These are phyloP conservation scores for Stenotaenia linearis DNA, from an alignment of 2,888 invertebrate species.

Conservation along the genomic window DNA sequence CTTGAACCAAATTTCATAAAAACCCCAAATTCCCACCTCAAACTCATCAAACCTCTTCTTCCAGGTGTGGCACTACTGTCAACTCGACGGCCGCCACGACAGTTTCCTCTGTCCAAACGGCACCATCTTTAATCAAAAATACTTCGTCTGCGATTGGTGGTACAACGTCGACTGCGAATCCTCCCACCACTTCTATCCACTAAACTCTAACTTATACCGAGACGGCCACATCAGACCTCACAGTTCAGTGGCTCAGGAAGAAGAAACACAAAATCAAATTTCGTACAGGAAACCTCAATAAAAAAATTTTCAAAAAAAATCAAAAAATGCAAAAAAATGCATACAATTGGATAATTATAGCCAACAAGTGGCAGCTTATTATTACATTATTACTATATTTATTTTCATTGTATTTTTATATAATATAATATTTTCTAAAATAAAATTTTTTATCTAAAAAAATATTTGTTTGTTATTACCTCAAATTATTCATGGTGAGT, in stretches of 20 bases:
- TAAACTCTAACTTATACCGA: conserved; percentile 32
- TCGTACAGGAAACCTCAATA: background rate
- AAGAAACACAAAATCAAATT: background rate
- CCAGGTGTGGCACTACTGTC: conserved; percentile 35
- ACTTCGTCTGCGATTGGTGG: conserved; percentile 36
- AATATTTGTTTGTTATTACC: no score
- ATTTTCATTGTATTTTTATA: background rate
- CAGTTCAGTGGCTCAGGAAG: background rate
- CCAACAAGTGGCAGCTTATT: background rate
- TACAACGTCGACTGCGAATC: conserved; percentile 35
- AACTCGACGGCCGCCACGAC: conserved; percentile 32
- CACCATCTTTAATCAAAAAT: conserved; percentile 35
- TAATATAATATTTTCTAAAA: no score
- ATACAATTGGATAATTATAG: background rate
- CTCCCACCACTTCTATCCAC: conserved; percentile 17
- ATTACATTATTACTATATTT: background rate
- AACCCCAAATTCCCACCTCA: no score
- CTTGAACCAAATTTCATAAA: no score
- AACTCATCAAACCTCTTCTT: no score
- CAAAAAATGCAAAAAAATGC: no score
- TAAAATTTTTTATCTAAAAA: no score
- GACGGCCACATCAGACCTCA: background rate
- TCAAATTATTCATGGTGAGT: background rate
- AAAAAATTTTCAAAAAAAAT: no score
- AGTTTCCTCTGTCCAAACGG: conserved; percentile 34